Evolutionary conservation across 2,113 vertebrate genomes (phyloP).

Genomic region (Lasiurus cinereus): DNA sequence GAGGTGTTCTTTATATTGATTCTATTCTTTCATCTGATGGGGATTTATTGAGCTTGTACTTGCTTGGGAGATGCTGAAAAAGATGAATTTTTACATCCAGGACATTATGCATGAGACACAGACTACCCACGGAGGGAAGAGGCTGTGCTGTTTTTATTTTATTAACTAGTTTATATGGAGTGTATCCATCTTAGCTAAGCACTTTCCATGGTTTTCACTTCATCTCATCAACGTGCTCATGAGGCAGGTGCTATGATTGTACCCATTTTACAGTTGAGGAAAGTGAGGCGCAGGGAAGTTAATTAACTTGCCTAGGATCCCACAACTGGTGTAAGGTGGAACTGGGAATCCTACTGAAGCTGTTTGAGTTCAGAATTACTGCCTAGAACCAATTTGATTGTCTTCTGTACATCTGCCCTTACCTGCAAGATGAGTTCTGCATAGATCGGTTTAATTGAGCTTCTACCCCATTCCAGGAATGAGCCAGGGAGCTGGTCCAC

Average conservation of each 20-base stretch:
- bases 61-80: neutral
- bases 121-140: accelerated
- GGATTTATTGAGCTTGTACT: conserved; percentile 42
- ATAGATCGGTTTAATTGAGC: neutral
- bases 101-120: accelerated
- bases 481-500: accelerated
- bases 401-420: neutral
- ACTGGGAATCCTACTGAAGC: neutral
- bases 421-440: neutral
- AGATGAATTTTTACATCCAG: neutral
- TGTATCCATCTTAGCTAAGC: neutral
- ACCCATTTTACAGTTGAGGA: neutral
- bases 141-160: accelerated
- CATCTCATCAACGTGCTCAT: neutral
- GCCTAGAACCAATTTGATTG: neutral
- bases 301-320: neutral
- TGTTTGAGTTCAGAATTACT: neutral
- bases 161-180: accelerated
- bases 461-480: accelerated
- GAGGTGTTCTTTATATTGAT: conserved; percentile 74
- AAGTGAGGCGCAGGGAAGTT: neutral
- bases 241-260: neutral
- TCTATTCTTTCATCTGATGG: conserved; percentile 69
- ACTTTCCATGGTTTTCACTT: neutral
- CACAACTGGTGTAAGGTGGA: neutral